Evolutionary conservation across 2,113 vertebrate genomes (phyloP), one percentile per base, ranked within the genome.

Genomic region (Petrocephalus zakoni): DNA sequence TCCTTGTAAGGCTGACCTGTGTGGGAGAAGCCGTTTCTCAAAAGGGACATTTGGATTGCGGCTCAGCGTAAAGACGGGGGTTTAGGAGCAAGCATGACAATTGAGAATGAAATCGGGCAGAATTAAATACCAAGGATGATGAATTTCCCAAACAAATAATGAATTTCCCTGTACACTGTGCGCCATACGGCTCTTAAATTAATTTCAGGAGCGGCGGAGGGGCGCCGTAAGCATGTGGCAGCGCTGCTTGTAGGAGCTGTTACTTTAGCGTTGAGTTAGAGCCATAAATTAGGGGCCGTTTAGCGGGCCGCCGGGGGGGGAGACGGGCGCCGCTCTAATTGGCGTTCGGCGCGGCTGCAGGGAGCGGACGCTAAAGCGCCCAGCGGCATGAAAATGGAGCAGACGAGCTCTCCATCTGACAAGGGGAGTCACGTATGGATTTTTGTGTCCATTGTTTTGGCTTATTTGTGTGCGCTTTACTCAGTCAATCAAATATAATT

Each of bases 401-500:
- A 98, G 97, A 97, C 96, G 94, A 95, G 96, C 94, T 90, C 91
- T 95, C 96, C 95, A 96, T 95, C 96, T 99, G 98, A 99, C 97
- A 98, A 94, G 96, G 93, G 96, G 96, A 96, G 97, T 97, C 97
- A 97, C 96, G 95, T 99, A 99, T 99, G 96, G 98, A 99, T 99
- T 99, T 99, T 99, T 97, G 97, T 98, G 98, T 99, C 98, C 96
- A 98, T 98, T 99, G 97, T 99, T 99, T 98, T 97, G 95, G 95
- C 96, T 97, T 98, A 99, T 99, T 99, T 98, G 97, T 99, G 97
- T 97, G 97, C 94, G 96, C 97, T 98, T 98, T 99, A 97, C 97
- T 97, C 98, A 98, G 98, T 99, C 98, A 98, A 99, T 99, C 98
- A 99, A 97, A 98, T 99, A 99, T 99, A 99, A 99, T 99, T 99